Conservation (phyloP, 2,113 vertebrate species). For the Microcebus jonahi region DNA sequence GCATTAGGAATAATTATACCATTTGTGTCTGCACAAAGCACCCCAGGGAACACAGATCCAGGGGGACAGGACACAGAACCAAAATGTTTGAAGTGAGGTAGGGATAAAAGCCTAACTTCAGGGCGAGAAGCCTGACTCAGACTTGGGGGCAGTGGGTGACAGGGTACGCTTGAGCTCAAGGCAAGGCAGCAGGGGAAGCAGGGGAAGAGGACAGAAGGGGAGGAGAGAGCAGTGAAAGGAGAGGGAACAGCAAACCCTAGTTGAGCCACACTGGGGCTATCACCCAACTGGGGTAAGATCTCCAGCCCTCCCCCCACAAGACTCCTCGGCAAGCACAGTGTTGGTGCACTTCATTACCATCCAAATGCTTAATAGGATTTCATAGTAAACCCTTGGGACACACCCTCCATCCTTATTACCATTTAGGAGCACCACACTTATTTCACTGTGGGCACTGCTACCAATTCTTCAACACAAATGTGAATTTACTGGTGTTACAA, state of each 20-base stretch:
- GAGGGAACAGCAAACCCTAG: not conserved
- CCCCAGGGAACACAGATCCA: not conserved
- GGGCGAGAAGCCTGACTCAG: not conserved
- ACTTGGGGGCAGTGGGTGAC: not conserved
- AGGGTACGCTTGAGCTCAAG: not conserved
- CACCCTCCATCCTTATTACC: not conserved
- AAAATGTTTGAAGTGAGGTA: not conserved
- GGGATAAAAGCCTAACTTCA: not conserved
- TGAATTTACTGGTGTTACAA: constrained; percentile 81
- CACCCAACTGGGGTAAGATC: not conserved
- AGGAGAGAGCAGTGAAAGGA: not conserved
- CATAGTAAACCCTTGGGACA: constrained; percentile 61
- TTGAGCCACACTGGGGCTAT: not conserved
- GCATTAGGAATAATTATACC: not conserved
- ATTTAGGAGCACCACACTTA: constrained; percentile 57
- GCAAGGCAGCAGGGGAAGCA: not conserved
- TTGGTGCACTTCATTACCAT: constrained; percentile 8
- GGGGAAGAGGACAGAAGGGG: not conserved
- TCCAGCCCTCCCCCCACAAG: not conserved
- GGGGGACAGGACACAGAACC: not conserved
- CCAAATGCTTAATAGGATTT: constrained; percentile 62
- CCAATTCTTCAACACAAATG: constrained; percentile 82
- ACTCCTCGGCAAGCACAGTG: not conserved
- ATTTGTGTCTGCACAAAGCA: not conserved
- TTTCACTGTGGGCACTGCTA: constrained; percentile 73